These are phyloP conservation scores for Holacanthella duospinosa DNA, from an alignment of 2,888 invertebrate genomes.

Conservation along the genomic window DNA sequence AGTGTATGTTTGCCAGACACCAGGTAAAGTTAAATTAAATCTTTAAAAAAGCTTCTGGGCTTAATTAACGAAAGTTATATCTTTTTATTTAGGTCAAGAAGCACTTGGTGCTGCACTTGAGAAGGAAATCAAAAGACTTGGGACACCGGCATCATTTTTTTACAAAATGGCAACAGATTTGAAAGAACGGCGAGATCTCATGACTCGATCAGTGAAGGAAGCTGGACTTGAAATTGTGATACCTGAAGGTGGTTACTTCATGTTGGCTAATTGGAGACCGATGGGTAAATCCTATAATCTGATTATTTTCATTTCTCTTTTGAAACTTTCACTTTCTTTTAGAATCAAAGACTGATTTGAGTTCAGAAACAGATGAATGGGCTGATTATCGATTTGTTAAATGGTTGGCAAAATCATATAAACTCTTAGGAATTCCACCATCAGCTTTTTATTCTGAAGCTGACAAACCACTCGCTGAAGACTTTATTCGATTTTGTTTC, in stretches of 20 bases:
- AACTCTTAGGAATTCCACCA: conserved; percentile 86
- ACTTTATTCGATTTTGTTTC: conserved; percentile 85
- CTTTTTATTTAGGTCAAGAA: conserved; percentile 54
- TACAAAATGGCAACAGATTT: conserved; percentile 62
- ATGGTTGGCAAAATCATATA: conserved; percentile 87
- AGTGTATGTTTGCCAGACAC: conserved; percentile 76
- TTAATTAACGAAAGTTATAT: not conserved
- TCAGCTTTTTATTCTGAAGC: conserved; percentile 77
- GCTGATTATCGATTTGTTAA: conserved; percentile 88
- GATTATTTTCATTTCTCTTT: conserved; percentile 1
- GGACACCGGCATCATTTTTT: conserved; percentile 64
- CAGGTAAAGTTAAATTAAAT: conserved; percentile 44
- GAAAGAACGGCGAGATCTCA: conserved; percentile 64
- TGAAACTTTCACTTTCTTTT: conserved; percentile 34
- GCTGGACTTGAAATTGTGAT: conserved; percentile 81
- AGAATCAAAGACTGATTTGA: conserved; percentile 58
- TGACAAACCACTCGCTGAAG: conserved; percentile 70
- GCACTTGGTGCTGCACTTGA: conserved; percentile 85
- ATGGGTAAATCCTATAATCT: conserved; percentile 52
- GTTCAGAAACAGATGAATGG: conserved; percentile 57
- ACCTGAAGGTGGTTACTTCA: conserved; percentile 95
- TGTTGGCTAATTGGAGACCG: conserved; percentile 82
- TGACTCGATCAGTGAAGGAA: conserved; percentile 61
- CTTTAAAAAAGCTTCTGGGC: not conserved
- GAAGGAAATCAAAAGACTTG: conserved; percentile 59